Evolutionary conservation across 2,797 vertebrate genomes (phyloP), one percentile per base, ranked within the genome.

Genomic region (Philypnodon macrostomus): DNA sequence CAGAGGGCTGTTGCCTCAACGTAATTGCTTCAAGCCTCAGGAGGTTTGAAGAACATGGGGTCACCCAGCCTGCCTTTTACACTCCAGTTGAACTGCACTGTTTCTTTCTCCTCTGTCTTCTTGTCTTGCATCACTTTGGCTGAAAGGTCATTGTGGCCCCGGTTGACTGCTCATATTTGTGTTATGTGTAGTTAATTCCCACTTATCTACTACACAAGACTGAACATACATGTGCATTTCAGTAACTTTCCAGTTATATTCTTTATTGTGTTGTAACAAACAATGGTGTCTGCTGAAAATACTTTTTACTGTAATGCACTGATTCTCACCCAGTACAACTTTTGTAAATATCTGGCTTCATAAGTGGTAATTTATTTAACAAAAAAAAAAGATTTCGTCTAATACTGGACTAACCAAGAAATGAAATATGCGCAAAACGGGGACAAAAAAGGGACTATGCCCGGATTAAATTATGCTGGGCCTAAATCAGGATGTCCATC

Each of bases 41-140:
- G 50, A 63, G 49, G 24, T 48, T 65, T 56, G 41, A 70, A 56
- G 53, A 67, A 60, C 42, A 64, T 49, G 52, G 51, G 52, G 66
- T 69, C 40, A 57, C 56, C 58, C 37, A 62, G 60, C 63, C 56
- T 73, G 71, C 58, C 62, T 79, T 78, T 78, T 66, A 76, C 64
- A 69, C 41, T 78, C 39, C 42, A 73, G 30, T 65, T 67, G 53
- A 67, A 23, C 63, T 33, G 29, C 30, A 26, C 14, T 58, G 45
- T 7, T 32, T 45, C 50, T 64, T 47, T n/a, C 33, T 35, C 51
- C 52, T 64, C 53, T 5, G 7, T 53, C 45, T 36, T 23, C 23
- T 52, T 63, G 19, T 50, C 42, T 46, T 62, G 46, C 27, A 36
- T 63, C 42, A 47, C 34, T 63, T 54, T 1, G 1, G 23, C 39